Percentiles rank a stretch among this genome's conserved stretches.
phyloP scores from a whole-genome alignment of 2,888 invertebrate genomes.

The Melinaea menophilus region DNA sequence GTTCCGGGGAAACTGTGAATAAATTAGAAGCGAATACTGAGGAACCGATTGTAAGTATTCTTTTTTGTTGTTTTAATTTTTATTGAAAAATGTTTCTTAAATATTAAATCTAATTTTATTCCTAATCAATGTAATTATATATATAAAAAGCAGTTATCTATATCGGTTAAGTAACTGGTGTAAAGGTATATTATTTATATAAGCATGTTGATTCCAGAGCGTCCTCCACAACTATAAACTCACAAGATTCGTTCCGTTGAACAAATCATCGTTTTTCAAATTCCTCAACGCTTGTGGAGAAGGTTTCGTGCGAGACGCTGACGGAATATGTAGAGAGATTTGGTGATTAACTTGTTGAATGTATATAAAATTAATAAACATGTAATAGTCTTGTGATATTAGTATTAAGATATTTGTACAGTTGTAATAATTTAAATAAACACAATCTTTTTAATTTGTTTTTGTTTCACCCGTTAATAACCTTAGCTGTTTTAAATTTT shows the following conservation, averaged over 20 bases:
- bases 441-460: neutral
- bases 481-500: neutral
- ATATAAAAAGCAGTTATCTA: no score
- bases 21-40: conserved; percentile 19
- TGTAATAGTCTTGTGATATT: conserved; percentile 45
- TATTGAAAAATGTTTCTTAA: no score
- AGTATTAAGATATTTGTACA: conserved; percentile 30
- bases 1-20: conserved; percentile 15
- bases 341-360: conserved; percentile 44
- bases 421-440: neutral
- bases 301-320: conserved; percentile 56
- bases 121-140: no score
- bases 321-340: conserved; percentile 65
- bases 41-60: conserved; percentile 24
- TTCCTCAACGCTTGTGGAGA: conserved; percentile 52
- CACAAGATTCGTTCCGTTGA: conserved; percentile 55
- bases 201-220: conserved; percentile 40
- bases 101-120: no score
- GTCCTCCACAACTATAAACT: conserved; percentile 43
- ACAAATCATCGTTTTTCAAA: conserved; percentile 53
- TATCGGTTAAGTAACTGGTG: no score
- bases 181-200: neutral
- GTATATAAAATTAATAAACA: neutral
- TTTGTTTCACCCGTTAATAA: neutral
- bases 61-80: no score